Base-by-base conservation (phyloP, 2,888 invertebrate genomes). In the Tinea semifulvella region DNA sequence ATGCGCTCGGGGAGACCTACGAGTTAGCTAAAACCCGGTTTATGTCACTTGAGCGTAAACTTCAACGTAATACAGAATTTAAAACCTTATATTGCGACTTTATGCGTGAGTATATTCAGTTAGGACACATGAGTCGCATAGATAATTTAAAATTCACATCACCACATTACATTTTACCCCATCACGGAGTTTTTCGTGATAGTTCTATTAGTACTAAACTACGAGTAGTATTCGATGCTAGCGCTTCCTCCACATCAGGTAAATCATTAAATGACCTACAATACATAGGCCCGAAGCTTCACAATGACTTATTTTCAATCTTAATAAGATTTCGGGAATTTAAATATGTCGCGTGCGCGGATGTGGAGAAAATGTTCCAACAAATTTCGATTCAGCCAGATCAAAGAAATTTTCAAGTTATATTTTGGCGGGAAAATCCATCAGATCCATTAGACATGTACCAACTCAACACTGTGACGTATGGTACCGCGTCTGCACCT, bases 311-410 rank as follows among this genome's bases (percentile, higher is more conserved):
- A 28, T 50, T 58, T 42, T 48, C 54, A 3, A 58, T 62, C n/a
- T 31, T 61, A 5, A 36, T 58, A n/a, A 44, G 53, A 10, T 55
- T 56, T 43, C 18, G 54, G 11, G 50, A 51, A 28, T 44, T 51
- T 46, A 51, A 48, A 28, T 53, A 55, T 28, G 55, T 56, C 0
- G 53, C 57, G 0, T 56, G 55, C 3, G 55, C 54, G 2, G 58
- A 56, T 40, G 45, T 58, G 2, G 52, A 53, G 31, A 56, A 58
- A 50, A 60, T 63, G 58, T 63, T 52, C 44, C 31, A 62, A 0
- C 57, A 60, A 44, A 50, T 56, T 13, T 18, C 49, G 16, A 47
- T 62, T 14, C 42, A 54, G 8, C 28, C 46, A 1, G 49, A 54
- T 14, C 55, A 62, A 45, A 40, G 57, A 4, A 42, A 52, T 11